Evolutionary conservation across 2,888 invertebrate genomes (phyloP), one percentile per base, ranked within the genome.

Genomic region (Physocephala rufipes): DNA sequence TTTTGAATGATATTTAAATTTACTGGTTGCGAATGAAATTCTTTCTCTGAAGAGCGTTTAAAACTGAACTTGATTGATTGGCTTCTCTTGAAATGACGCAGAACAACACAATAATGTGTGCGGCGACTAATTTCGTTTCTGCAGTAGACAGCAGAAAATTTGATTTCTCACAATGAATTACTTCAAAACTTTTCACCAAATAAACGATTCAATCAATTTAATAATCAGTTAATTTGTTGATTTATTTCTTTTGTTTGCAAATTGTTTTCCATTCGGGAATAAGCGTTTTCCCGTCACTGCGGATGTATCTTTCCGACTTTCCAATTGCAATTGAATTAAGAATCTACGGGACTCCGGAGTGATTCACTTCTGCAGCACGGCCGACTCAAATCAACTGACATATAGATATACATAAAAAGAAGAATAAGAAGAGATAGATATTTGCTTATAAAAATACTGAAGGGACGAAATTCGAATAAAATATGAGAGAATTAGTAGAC

Each of bases 1-100:
- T 82, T 79, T 82, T 82, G 82, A 74, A n/a, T 79, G 82, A 70
- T 74, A 79, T 77, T 74, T 76, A 69, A 61, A 63, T 43, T 61
- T 66, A 62, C 71, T 53, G 59, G 71, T 59, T 64, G 30, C 55
- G 58, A 64, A 47, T n/a, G 13, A 36, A 24, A n/a, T 24, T 43
- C 36, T 36, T 36, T 15, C 26, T n/a, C n/a, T n/a, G n/a, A n/a
- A n/a, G n/a, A 30, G 45, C 45, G 24, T 12, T 15, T 4, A 3
- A 0, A 16, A 19, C n/a, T n/a, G n/a, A 59, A 59, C 65, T 51
- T 19, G 59, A 59, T 65, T 36, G 36, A 24, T 65, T 36, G 58
- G 36, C 45, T 47, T 58, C 28, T 30, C 49, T 61, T 26, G 4
- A 36, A 21, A 24, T 26, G 15, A 9, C 53, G 47, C 45, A 58